Conservation (phyloP, 2,797 vertebrate species). For the Delichon dasypus region DNA sequence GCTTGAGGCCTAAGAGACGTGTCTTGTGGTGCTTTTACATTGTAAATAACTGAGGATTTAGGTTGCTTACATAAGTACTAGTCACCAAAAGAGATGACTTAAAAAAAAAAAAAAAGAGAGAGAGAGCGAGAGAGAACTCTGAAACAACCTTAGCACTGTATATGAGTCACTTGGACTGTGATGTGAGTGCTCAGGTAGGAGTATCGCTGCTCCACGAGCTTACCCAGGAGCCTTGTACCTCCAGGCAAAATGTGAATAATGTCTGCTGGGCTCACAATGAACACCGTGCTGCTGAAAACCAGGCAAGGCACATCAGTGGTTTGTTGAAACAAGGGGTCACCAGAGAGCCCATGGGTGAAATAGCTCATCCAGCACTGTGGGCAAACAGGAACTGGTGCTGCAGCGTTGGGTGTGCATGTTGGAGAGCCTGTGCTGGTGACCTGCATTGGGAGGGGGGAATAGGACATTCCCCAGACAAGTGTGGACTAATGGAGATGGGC, state of each 20-base stretch:
- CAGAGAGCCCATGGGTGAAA: neutral
- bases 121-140: neutral
- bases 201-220: neutral
- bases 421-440: neutral
- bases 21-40: slow-evolving; percentile 45
- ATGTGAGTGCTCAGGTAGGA: neutral
- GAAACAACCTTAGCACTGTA: slow-evolving; percentile 41
- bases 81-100: slow-evolving; percentile 28
- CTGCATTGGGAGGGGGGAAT: neutral
- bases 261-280: neutral
- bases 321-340: neutral
- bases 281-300: neutral
- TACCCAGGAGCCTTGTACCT: neutral
- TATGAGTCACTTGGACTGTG: slow-evolving; percentile 42
- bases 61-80: slow-evolving; percentile 62
- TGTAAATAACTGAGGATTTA: slow-evolving; percentile 59
- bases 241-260: neutral
- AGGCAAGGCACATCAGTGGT: neutral
- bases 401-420: neutral
- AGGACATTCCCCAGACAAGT: neutral
- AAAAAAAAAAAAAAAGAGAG: neutral
- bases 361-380: neutral
- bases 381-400: neutral
- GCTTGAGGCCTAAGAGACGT: slow-evolving; percentile 28
- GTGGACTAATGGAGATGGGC: neutral